These are phyloP conservation scores for Patella ulyssiponensis DNA, from an alignment of 2,888 invertebrate species.

Conservation along the genomic window DNA sequence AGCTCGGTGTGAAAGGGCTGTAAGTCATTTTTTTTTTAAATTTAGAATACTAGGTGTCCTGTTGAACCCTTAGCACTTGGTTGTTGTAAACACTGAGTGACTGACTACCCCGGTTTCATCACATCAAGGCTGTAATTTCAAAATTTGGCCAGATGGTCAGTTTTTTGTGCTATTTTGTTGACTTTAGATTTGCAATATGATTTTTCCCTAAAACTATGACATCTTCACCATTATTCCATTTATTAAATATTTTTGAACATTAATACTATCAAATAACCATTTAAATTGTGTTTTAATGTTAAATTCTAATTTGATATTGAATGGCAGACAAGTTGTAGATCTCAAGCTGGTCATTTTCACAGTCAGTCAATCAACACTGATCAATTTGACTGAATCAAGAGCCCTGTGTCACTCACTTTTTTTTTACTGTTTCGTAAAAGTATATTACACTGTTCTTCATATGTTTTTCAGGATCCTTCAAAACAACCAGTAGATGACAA, in stretches of 20 bases:
- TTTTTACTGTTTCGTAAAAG: no score
- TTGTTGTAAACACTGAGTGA: background rate
- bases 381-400: no score
- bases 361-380: no score
- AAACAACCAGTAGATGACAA: slow-evolving; percentile 10
- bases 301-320: no score
- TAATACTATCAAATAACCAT: no score
- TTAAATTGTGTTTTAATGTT: no score
- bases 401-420: no score
- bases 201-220: background rate
- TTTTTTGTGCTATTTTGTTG: slow-evolving; percentile 25
- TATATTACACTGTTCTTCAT: background rate
- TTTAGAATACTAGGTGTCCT: background rate
- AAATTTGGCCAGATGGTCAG: background rate
- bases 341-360: no score
- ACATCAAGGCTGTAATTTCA: background rate
- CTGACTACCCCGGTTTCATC: background rate
- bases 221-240: no score
- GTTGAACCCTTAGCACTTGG: background rate
- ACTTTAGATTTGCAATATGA: background rate
- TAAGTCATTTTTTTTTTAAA: slow-evolving; percentile 59
- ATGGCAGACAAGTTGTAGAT: no score
- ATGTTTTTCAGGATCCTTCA: slow-evolving; percentile 34
- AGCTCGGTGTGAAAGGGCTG: slow-evolving; percentile 71
- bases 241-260: no score